Base-by-base conservation (phyloP, 1,140 invertebrate species). In the Drosophila navojoa region DNA sequence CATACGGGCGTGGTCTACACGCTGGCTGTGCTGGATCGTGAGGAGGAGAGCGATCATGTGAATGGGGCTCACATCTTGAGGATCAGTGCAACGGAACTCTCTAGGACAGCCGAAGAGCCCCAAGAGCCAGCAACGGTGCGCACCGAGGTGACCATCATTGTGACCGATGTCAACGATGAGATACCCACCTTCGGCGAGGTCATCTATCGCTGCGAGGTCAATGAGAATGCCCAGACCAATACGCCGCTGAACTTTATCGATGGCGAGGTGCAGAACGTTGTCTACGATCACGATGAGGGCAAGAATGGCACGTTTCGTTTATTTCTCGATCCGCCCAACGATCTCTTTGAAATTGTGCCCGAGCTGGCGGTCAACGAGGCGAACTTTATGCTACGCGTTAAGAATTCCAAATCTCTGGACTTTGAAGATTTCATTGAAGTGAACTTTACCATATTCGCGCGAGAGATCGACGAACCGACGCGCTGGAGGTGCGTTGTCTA, bases 161-260 rank as follows among this genome's bases (percentile, higher is more conserved):
- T 99, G 7, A 96, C 95, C n/a, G 98, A 99, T 93, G 95, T 98
- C 1, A 99, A 99, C 91, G 98, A 99, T 93, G 97, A 99, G 93
- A 96, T 94, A 3, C 98, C 98, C 6, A 95, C 93, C 42, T 99
- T 99, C 91, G 94, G 95, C 42, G 96, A 95, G 81, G 78, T 93
- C 0, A 92, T 93, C 61, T 99, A 99, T 93, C 93, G 96, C 15
- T 97, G 97, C 29, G 97, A 98, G 93, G 96, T 99, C 35, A 95
- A 96, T 45, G 98, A 99, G 93, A 98, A 98, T 93, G 95, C 97
- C 50, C 97, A 97, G 77, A 94, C 95, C 63, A 98, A 97, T 84
- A 98, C 97, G 4, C 97, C 98, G 0, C 94, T 98, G 1, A 97
- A 96, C 57, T 98, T 99, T 78, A 93, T 97, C 9, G 95, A 96